A percentile compares a stretch with the other conserved stretches of the same genome.
Evolutionary conservation across 1,140 invertebrate species (phyloP).

Genomic region (Diorhabda sublineata): DNA sequence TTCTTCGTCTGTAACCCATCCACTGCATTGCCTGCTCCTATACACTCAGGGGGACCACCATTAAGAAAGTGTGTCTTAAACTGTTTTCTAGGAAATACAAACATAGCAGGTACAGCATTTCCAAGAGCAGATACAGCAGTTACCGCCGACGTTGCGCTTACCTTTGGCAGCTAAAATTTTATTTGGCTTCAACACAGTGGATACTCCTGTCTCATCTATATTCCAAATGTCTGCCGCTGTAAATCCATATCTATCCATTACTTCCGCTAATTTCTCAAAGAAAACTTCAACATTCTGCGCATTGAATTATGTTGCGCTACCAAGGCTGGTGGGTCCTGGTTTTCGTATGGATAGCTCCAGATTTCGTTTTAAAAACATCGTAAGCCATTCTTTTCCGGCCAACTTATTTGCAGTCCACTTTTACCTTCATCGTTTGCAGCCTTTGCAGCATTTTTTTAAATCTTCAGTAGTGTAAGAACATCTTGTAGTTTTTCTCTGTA

Average conservation of each 20-base stretch:
- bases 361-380: slow-evolving; percentile 4
- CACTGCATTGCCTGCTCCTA: slow-evolving; percentile 6
- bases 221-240: slow-evolving; percentile 13
- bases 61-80: slow-evolving; percentile 19
- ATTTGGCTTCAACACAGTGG: slow-evolving; percentile 13
- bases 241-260: slow-evolving; percentile 1
- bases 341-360: not conserved
- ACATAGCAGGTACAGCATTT: slow-evolving; percentile 35
- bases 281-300: not conserved
- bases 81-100: slow-evolving; percentile 33
- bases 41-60: not conserved
- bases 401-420: slow-evolving; percentile 8
- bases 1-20: not conserved
- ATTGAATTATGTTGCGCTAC: not conserved
- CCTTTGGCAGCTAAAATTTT: not conserved
- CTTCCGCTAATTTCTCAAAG: not conserved
- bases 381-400: slow-evolving; percentile 8
- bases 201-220: slow-evolving; percentile 14
- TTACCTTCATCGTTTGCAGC: not conserved
- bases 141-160: not conserved
- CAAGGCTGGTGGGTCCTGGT: not conserved
- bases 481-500: not conserved
- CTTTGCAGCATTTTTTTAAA: not conserved
- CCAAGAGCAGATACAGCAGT: slow-evolving; percentile 31
- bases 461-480: not conserved